phyloP scores from a whole-genome alignment of 1,140 invertebrate species.

The Apolygus lucorum region DNA sequence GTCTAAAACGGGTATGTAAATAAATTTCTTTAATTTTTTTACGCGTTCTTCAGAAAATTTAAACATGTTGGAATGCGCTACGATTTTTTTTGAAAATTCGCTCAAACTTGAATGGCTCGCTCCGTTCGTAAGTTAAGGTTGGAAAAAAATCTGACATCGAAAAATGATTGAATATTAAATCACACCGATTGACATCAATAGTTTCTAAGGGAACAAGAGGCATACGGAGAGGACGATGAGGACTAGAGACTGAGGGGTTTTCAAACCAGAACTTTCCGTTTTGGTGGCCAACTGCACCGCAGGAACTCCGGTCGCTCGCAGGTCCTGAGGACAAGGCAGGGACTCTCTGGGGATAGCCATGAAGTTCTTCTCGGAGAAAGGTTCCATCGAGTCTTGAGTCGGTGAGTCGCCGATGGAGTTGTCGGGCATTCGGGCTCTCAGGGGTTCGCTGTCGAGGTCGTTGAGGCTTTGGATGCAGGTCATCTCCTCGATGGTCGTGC shows the following conservation, averaged over 20 bases:
- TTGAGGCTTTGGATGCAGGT: conserved; percentile 42
- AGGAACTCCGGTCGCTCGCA: conserved; percentile 17
- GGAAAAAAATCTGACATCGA: too few species aligned
- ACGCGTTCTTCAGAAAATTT: too few species aligned
- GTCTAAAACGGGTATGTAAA: too few species aligned
- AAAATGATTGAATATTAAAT: neutral
- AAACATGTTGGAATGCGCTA: neutral
- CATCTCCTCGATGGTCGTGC: conserved; percentile 53
- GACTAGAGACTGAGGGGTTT: neutral
- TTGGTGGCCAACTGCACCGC: conserved; percentile 17
- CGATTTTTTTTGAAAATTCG: neutral
- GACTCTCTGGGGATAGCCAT: conserved; percentile 4
- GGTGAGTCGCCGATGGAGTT: neutral
- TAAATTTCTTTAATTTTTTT: too few species aligned
- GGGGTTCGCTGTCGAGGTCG: neutral
- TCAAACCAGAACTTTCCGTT: neutral
- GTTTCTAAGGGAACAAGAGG: neutral
- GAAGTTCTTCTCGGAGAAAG: neutral
- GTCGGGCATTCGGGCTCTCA: neutral
- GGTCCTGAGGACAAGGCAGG: conserved; percentile 14
- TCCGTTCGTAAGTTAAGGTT: too few species aligned
- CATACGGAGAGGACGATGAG: neutral
- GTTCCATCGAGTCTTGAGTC: neutral
- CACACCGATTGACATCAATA: neutral
- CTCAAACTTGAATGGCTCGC: too few species aligned